Percentiles rank a stretch among this genome's conserved stretches.
Conservation (phyloP, 2,888 invertebrate species). For the Spodoptera exigua region DNA sequence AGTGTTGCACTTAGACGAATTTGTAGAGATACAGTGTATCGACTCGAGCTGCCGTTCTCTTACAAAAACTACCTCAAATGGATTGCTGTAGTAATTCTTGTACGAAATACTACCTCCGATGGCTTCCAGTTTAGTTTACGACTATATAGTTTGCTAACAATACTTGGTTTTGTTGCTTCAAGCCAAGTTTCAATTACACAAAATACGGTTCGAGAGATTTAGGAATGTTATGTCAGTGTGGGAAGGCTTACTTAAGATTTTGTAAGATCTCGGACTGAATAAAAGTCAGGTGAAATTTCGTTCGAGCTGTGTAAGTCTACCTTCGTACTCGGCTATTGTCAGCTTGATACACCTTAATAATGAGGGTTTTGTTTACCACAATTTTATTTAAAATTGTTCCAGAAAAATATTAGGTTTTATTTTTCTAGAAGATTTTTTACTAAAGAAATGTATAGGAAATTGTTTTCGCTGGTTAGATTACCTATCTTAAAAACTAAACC, state of each 20-base stretch:
- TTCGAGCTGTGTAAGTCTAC: not conserved
- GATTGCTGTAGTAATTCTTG: slow-evolving; percentile 56
- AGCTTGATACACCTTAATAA: not conserved
- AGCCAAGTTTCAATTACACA: slow-evolving; percentile 35
- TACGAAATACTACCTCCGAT: slow-evolving; percentile 51
- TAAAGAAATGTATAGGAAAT: too few relatives aligned
- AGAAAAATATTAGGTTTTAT: too few relatives aligned
- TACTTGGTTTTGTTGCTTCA: slow-evolving; percentile 43
- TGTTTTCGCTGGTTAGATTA: too few relatives aligned
- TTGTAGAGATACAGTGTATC: slow-evolving; percentile 65
- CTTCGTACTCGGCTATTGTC: not conserved
- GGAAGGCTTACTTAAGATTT: slow-evolving; percentile 27
- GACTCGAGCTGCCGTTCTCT: slow-evolving; percentile 33
- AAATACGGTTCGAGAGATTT: slow-evolving; percentile 25
- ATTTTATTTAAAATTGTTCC: not conserved
- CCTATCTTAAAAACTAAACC: too few relatives aligned
- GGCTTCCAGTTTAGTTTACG: slow-evolving; percentile 51
- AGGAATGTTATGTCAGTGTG: slow-evolving; percentile 12
- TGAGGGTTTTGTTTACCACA: not conserved
- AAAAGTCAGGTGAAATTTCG: slow-evolving; percentile 14
- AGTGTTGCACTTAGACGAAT: slow-evolving; percentile 76
- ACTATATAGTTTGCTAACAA: slow-evolving; percentile 48
- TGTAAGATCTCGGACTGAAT: slow-evolving; percentile 17
- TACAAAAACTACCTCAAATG: slow-evolving; percentile 57
- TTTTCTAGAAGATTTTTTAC: too few relatives aligned